Base-by-base conservation (phyloP, 1,140 invertebrate genomes). In the Mya arenaria region DNA sequence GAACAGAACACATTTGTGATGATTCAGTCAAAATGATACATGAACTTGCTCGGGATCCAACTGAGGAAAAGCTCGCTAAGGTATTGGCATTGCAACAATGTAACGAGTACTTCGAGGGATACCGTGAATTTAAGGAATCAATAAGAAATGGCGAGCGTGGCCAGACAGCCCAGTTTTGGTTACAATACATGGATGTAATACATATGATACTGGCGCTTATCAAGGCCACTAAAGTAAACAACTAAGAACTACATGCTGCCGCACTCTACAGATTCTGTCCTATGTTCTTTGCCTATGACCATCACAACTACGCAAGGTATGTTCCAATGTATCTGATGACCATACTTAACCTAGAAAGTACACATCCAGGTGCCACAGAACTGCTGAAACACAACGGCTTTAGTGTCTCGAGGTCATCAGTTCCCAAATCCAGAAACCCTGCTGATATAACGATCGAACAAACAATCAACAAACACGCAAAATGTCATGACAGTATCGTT, bases 81-180 rank as follows among this genome's bases (percentile, higher is more conserved):
- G 63, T 4, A 30, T 4, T 6, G 5, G 37, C 2, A 25, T 3
- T 6, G 8, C 5, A 48, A 48, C 5, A 44, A 25, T 8, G 17
- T 4, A 34, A 19, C 4, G 19, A 41, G 4, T 41, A 13, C 23
- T 60, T 32, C 17, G 13, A 41, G 10, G 41, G 17, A 4, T 23
- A 25, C 19, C 0, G 8, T 1, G 17, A 0, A 6, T 69, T 58
- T n/a, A 37, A 36, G 32, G 13, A 58, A 52, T n/a, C 15, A 19
- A 52, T 79, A 3, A 30, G 39, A 75, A 17, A 48, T 30, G 62
- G 77, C 13, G 10, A 36, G 19, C 55, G 44, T 34, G 84, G 77
- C 1, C 85, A 84, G 66, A 87, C 77, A 15, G 84, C 85, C 13
- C 36, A 73, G 58, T 41, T 84, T 5, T 84, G 86, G 87, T 44